These are phyloP conservation scores for Drosophila quinaria DNA, from an alignment of 2,888 invertebrate genomes.

Conservation along the genomic window DNA sequence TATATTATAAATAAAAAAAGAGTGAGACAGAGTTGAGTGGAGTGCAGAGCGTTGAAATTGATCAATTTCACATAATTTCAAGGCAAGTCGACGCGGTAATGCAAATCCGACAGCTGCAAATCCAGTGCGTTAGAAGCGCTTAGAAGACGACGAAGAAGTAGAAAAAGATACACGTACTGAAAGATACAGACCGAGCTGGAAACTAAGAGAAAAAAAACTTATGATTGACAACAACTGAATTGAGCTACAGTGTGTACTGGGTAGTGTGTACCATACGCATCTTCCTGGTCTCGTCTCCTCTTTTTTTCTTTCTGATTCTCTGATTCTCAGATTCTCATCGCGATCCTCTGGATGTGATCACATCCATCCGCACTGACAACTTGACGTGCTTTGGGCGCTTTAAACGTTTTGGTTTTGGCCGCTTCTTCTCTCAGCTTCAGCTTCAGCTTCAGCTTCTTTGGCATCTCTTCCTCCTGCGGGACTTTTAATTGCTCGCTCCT, in stretches of 20 bases:
- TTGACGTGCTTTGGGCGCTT: slow-evolving; percentile 79
- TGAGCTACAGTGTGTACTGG: slow-evolving; percentile 55
- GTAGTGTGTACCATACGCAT: slow-evolving; percentile 38
- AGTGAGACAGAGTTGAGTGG: slow-evolving; percentile 13
- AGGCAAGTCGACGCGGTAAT: slow-evolving; percentile 76
- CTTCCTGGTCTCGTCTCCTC: slow-evolving; percentile 29
- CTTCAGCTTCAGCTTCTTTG: neutral
- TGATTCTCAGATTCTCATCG: slow-evolving; percentile 49
- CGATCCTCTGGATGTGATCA: slow-evolving; percentile 59
- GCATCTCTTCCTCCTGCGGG: slow-evolving; percentile 12
- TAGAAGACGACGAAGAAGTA: slow-evolving; percentile 42
- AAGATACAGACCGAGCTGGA: slow-evolving; percentile 7
- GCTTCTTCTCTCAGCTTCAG: slow-evolving; percentile 5
- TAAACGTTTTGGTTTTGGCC: slow-evolving; percentile 38
- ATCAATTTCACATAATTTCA: slow-evolving; percentile 84
- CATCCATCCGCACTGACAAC: slow-evolving; percentile 71
- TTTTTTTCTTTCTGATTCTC: neutral
- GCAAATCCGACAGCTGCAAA: slow-evolving; percentile 80
- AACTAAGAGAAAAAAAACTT: slow-evolving; percentile 37
- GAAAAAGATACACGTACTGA: slow-evolving; percentile 26
- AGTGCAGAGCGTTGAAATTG: slow-evolving; percentile 83
- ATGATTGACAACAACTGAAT: slow-evolving; percentile 84
- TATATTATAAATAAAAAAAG: neutral
- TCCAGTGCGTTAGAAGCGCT: slow-evolving; percentile 76
- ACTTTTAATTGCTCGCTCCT: slow-evolving; percentile 74